phyloP scores from a whole-genome alignment of 2,113 vertebrate genomes.

The Cinclus cinclus region DNA sequence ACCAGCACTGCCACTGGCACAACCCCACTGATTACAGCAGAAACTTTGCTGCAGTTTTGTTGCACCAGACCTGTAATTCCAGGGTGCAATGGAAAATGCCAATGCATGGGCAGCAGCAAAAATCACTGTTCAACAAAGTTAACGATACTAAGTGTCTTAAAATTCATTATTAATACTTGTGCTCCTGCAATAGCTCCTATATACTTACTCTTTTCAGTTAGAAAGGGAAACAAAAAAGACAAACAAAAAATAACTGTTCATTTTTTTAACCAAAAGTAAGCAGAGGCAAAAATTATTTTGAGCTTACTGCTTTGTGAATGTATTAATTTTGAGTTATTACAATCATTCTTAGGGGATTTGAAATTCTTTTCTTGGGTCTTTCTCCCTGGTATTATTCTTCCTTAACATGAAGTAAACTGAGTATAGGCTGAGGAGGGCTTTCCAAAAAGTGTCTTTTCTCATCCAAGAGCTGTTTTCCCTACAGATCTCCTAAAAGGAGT shows the following conservation, averaged over 20 bases:
- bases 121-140: not conserved
- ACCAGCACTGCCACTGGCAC: not conserved
- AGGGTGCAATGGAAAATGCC: not conserved
- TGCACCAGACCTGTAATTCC: not conserved
- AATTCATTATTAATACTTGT: not conserved
- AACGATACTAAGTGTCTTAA: not conserved
- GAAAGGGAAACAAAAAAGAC: not conserved
- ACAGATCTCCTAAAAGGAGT: slow-evolving; percentile 26
- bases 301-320: not conserved
- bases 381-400: not conserved
- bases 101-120: not conserved
- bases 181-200: not conserved
- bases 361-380: not conserved
- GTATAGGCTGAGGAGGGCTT: not conserved
- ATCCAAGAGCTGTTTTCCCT: not conserved
- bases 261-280: not conserved
- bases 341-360: not conserved
- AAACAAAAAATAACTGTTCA: not conserved
- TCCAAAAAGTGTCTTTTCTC: not conserved
- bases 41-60: not conserved
- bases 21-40: not conserved
- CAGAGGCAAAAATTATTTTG: not conserved
- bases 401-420: not conserved
- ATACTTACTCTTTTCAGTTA: not conserved
- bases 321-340: not conserved